A percentile compares a stretch with the other conserved stretches of the same genome.
Conservation (phyloP, 2,113 vertebrate genomes). For the Tupaia tana region DNA sequence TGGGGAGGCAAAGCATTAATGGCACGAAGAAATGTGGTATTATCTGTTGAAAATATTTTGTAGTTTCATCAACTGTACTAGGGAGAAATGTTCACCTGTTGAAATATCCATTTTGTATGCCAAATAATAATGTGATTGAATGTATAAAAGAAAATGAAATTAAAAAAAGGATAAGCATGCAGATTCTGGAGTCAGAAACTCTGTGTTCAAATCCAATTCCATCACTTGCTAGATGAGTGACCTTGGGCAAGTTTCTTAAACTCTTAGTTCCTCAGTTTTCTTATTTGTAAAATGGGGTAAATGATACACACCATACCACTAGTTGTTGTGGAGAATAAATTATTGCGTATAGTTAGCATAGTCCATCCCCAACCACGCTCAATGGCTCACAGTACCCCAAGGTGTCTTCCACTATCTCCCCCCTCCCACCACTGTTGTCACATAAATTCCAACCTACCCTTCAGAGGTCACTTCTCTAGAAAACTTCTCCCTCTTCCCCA, state of each 20-base stretch:
- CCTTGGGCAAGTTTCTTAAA: background rate
- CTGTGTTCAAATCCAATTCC: background rate
- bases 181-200: background rate
- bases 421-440: background rate
- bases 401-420: too few species aligned
- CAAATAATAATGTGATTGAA: too few species aligned
- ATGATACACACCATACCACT: background rate
- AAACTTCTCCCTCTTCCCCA: background rate
- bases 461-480: background rate
- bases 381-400: too few species aligned
- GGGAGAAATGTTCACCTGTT: too few species aligned
- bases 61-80: too few species aligned
- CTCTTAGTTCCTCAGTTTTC: background rate
- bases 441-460: background rate
- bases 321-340: background rate
- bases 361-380: background rate
- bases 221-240: background rate
- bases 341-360: background rate
- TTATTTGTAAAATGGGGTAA: slow-evolving; percentile 3
- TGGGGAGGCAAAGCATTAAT: too few species aligned
- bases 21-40: too few species aligned
- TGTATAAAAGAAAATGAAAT: too few species aligned
- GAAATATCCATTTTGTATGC: too few species aligned
- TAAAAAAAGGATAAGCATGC: too few species aligned
- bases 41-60: too few species aligned